A percentile compares a stretch with the other conserved stretches of the same genome.
These are phyloP conservation scores for Ifrita kowaldi DNA, from an alignment of 2,113 vertebrate species.

Conservation along the genomic window DNA sequence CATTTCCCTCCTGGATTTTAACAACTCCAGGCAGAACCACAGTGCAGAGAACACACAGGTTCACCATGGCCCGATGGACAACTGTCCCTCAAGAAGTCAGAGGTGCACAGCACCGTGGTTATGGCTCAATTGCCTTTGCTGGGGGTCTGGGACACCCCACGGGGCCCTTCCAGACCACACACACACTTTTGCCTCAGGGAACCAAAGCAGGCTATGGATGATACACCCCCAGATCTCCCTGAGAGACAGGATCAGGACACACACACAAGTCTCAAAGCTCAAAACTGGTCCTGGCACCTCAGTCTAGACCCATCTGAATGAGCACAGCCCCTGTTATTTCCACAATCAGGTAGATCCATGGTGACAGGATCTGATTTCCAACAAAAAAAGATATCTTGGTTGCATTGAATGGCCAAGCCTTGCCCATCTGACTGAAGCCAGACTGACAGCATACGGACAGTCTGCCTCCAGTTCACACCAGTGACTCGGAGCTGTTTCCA, in stretches of 20 bases:
- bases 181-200: not conserved
- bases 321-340: not conserved
- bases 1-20: too few relatives aligned
- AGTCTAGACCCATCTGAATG: not conserved
- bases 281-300: not conserved
- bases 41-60: not conserved
- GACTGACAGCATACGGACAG: not conserved
- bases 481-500: not conserved
- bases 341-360: not conserved
- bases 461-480: not conserved
- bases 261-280: not conserved
- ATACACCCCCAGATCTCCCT: not conserved
- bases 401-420: not conserved
- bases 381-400: not conserved
- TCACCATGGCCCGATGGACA: fast-evolving
- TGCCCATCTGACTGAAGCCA: not conserved
- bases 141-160: not conserved
- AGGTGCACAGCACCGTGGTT: not conserved
- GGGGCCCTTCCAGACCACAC: not conserved
- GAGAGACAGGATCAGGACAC: not conserved
- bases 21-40: not conserved
- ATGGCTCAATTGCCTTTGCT: fast-evolving
- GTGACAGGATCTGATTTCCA: not conserved
- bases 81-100: not conserved
- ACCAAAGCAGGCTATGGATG: not conserved